Base-by-base conservation (phyloP, 2,888 invertebrate species). In the Tachystola acroxantha region DNA sequence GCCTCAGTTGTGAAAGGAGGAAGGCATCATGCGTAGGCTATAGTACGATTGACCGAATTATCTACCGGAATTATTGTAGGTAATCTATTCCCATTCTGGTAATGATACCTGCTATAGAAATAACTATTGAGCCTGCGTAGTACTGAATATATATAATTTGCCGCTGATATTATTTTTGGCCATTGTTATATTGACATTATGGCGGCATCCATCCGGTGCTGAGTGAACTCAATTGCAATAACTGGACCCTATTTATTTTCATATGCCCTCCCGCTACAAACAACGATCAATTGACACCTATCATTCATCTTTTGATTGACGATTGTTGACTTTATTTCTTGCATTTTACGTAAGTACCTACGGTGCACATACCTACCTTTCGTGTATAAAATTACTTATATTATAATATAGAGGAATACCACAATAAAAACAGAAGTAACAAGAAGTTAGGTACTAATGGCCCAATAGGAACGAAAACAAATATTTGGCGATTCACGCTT, bases 221-320 rank as follows among this genome's bases (percentile, higher is more conserved):
- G 45, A 49, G 47, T 49, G 54, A 36, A 39, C 50, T 45, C 51
- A 64, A 61, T 64, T 59, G 52, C 44, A 59, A 62, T 53, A 45
- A 45, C 49, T 45, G 47, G 38, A 48, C 53, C 37, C 42, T 53
- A 57, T 57, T 56, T 58, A 54, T 51, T 55, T 50, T 9, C 9
- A 2, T 1, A 24, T 33, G 5, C 9, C 3, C 11, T 11, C 12
- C 11, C 12, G 3, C 5, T 10, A 11, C 27, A 27, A 27, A 34
- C 35, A 13, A 12, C 29, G 20, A 35, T 34, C 22, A 28, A 34
- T 29, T 35, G 22, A 9, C 35, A 24, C 29, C 29, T 35, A 11
- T 11, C 19, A 28, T 29, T 29, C 19, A 29, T 35, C 22, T 29
- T n/a, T 29, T 32, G 24, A 24, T 22, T 22, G 22, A 22, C 7